These are phyloP conservation scores for Lycocerus yunnanus DNA, from an alignment of 2,888 invertebrate species.

Conservation along the genomic window DNA sequence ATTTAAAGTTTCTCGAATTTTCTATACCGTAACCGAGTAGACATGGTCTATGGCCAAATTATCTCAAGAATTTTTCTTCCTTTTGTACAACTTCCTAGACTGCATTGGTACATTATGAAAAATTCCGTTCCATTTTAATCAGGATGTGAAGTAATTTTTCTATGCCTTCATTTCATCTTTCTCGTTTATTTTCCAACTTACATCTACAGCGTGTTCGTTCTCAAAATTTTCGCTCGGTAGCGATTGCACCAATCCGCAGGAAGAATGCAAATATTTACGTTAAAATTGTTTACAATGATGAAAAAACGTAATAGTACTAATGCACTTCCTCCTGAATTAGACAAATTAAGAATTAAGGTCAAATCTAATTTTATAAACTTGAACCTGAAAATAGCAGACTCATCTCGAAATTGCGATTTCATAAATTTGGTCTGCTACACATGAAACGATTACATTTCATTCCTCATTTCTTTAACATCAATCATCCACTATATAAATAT, in stretches of 20 bases:
- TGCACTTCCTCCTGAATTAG: slow-evolving; percentile 14
- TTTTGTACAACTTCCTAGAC: too few relatives aligned
- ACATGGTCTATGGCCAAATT: too few relatives aligned
- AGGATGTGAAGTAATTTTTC: too few relatives aligned
- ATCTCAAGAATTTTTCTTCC: too few relatives aligned
- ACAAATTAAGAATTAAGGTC: slow-evolving; percentile 25
- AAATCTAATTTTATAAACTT: slow-evolving; percentile 20
- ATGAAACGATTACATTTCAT: background rate
- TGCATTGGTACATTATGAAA: too few relatives aligned
- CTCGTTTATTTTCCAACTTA: too few relatives aligned
- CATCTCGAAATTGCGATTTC: slow-evolving; percentile 7
- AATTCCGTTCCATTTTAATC: too few relatives aligned
- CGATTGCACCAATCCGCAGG: background rate
- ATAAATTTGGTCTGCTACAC: background rate
- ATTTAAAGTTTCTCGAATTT: background rate
- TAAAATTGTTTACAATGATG: background rate
- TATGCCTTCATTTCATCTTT: too few relatives aligned
- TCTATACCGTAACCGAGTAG: background rate
- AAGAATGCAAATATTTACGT: background rate
- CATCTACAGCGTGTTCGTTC: too few relatives aligned
- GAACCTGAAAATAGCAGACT: slow-evolving; percentile 18
- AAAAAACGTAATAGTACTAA: background rate
- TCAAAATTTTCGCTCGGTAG: too few relatives aligned
- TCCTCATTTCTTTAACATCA: background rate
- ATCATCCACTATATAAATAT: background rate